Percentiles rank a stretch among this genome's conserved stretches.
Evolutionary conservation across 2,113 vertebrate genomes (phyloP).

Genomic region (Lucifuga dentata): DNA sequence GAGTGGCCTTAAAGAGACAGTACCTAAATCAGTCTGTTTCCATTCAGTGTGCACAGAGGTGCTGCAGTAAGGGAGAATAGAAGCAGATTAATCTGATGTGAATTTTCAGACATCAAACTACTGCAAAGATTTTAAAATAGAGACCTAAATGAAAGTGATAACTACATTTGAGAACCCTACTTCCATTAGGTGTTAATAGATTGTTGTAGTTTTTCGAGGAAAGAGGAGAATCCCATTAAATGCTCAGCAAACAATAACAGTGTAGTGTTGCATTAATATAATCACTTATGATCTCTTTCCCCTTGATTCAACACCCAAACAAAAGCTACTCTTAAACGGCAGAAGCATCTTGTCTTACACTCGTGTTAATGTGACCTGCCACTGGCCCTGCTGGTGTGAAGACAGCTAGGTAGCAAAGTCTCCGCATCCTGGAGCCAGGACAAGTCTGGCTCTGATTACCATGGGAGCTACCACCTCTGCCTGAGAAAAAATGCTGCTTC

Average conservation of each 20-base stretch:
- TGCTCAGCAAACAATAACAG: no score
- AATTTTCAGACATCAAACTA: no score
- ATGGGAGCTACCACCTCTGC: constrained; percentile 89
- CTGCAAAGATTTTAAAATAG: no score
- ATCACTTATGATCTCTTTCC: background rate
- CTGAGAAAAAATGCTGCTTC: constrained; percentile 88
- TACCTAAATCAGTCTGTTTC: no score
- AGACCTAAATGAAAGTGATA: no score
- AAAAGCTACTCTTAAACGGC: constrained; percentile 38
- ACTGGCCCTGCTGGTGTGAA: constrained; percentile 82
- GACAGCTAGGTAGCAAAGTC: constrained; percentile 81
- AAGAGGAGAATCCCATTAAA: no score
- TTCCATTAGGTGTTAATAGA: background rate
- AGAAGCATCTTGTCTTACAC: constrained; percentile 28
- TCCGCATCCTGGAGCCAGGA: constrained; percentile 68
- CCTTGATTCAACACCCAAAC: constrained; percentile 26
- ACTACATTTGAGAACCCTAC: background rate
- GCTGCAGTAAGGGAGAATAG: no score
- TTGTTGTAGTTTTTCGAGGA: background rate
- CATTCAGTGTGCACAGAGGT: no score
- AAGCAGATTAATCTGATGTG: no score
- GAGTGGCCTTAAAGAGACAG: no score
- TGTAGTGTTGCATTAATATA: no score
- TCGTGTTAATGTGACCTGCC: constrained; percentile 86
- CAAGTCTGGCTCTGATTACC: constrained; percentile 95